Evolutionary conservation across 2,888 invertebrate genomes (phyloP), one percentile per base, ranked within the genome.

Genomic region (Idaea straminata): DNA sequence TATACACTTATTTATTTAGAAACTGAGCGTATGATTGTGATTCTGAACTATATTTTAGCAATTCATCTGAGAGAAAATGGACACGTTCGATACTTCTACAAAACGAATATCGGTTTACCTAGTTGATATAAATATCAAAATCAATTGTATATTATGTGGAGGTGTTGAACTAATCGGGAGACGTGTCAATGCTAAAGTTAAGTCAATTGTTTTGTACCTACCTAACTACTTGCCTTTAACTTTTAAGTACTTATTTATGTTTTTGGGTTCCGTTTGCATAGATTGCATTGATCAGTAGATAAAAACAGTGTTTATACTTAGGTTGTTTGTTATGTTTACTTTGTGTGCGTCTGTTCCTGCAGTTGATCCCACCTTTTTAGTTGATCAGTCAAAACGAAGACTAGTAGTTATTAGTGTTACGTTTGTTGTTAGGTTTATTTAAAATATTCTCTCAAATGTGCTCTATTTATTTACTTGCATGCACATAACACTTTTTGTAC

Each of bases 1-100:
- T 85, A 86, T 88, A 89, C 86, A 88, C 86, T 87, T 91, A 91
- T 91, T 92, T 92, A 92, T 92, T 92, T 89, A 87, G 80, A 80
- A 83, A 85, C 81, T 81, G 82, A 82, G 83, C 85, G 84, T 83
- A 85, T 84, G 85, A 84, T 84, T 85, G 86, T 84, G 83, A 84
- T 86, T 88, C 82, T 80, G 76, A 81, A 81, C 79, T 84, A 85
- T 80, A 78, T 74, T 77, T 80, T 83, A 82, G 81, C 80, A 82
- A 82, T 82, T 81, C 82, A 83, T 78, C 79, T 77, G 82, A 79
- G 82, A 79, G 82, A 83, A 83, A 82, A 82, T 74, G 76, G 78
- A 80, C 79, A 79, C 79, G 74, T 79, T 79, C 77, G 79, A 66
- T 67, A 61, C 68, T 69, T 65, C 38, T 61, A 59, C 58, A 47